A percentile compares a stretch with the other conserved stretches of the same genome.
phyloP scores from a whole-genome alignment of 1,140 invertebrate genomes.

The Delia radicum region DNA sequence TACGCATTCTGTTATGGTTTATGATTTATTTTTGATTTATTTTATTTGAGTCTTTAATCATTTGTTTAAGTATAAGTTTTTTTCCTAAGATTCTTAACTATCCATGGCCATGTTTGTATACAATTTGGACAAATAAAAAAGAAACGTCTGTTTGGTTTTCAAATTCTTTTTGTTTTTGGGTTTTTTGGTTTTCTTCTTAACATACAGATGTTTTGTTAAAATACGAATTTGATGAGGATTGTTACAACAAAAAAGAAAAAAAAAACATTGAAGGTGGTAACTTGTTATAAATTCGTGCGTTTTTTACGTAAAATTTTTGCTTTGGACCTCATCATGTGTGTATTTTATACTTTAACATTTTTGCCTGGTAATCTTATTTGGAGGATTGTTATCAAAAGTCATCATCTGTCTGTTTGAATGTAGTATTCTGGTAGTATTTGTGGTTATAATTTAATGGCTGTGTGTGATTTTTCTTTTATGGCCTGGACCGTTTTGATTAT shows the following conservation, averaged over 20 bases:
- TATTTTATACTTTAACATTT: neutral
- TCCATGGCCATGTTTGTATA: neutral
- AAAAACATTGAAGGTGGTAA: slow-evolving; percentile 8
- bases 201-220: neutral
- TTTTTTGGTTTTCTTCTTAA: neutral
- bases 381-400: slow-evolving; percentile 19
- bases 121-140: neutral
- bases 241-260: too few species aligned
- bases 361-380: slow-evolving; percentile 14
- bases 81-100: neutral
- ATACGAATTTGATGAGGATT: neutral
- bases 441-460: neutral
- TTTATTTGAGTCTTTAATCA: slow-evolving; percentile 10
- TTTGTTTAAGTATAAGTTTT: slow-evolving; percentile 9
- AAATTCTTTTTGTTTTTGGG: neutral
- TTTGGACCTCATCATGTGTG: neutral
- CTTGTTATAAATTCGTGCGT: slow-evolving; percentile 14
- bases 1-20: neutral
- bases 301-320: neutral
- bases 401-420: slow-evolving; percentile 20
- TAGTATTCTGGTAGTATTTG: neutral
- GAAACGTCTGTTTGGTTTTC: neutral
- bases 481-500: neutral
- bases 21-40: slow-evolving; percentile 2
- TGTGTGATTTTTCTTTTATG: neutral